Evolutionary conservation across 2,888 invertebrate species (phyloP).

Genomic region (Pteria penguin): DNA sequence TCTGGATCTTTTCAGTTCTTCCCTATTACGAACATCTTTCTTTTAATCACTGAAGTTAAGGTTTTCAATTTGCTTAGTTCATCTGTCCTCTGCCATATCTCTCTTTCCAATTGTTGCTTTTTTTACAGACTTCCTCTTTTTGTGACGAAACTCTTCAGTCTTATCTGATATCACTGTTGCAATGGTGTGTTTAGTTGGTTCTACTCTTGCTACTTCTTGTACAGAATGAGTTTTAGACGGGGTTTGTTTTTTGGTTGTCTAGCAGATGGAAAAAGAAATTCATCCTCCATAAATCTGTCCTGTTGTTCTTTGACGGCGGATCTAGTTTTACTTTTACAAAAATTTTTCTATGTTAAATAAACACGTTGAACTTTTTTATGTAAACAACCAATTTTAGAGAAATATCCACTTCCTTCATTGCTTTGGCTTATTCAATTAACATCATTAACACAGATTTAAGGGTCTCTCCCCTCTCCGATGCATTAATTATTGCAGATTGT

Average conservation of each 20-base stretch:
- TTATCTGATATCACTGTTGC: no score
- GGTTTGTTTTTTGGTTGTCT: not conserved
- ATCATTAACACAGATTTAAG: no score
- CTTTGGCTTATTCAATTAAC: no score
- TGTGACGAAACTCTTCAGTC: no score
- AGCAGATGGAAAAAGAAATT: not conserved
- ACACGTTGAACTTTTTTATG: conserved; percentile 3
- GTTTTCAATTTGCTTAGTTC: not conserved
- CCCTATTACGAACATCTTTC: not conserved
- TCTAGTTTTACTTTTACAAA: not conserved
- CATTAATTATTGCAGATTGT: no score
- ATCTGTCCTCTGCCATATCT: not conserved
- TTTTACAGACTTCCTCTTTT: no score
- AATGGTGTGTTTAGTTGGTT: not conserved
- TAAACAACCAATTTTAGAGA: not conserved
- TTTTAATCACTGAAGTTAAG: not conserved
- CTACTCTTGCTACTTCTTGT: not conserved
- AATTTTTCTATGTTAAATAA: not conserved
- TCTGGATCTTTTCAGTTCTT: conserved; percentile 18
- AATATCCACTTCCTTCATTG: not conserved
- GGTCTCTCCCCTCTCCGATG: no score
- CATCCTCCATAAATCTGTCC: not conserved
- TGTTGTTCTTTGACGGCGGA: not conserved
- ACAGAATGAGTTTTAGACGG: not conserved
- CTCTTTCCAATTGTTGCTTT: not conserved